Evolutionary conservation across 2,113 vertebrate species (phyloP).

Genomic region (Pseudopipra pipra): DNA sequence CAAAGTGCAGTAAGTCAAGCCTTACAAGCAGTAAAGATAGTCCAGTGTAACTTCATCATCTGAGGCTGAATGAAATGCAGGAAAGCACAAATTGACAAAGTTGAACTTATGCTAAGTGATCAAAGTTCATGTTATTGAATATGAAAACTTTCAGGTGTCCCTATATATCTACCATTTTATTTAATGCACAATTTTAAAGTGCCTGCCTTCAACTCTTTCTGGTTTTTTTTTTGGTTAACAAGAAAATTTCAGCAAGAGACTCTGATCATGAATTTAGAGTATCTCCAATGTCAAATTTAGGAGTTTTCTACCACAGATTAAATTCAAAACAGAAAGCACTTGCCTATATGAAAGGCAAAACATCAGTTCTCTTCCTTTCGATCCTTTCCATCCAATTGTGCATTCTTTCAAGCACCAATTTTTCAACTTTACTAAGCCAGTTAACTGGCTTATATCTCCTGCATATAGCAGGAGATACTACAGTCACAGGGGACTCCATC

Average conservation of each 20-base stretch:
- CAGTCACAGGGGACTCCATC: neutral
- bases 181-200: neutral
- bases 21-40: neutral
- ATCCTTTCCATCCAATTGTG: neutral
- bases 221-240: neutral
- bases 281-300: neutral
- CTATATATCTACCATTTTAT: neutral
- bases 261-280: neutral
- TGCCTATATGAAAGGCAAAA: neutral
- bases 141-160: neutral
- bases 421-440: neutral
- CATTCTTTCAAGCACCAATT: neutral
- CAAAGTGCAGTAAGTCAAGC: neutral
- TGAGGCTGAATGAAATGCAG: neutral
- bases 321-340: neutral
- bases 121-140: neutral
- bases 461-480: neutral
- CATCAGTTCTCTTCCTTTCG: neutral
- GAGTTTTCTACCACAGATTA: neutral
- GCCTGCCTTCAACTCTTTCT: neutral
- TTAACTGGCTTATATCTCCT: neutral
- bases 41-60: neutral
- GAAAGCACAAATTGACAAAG: neutral
- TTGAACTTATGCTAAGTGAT: neutral
- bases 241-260: neutral